These are phyloP conservation scores for Rhysida immarginata DNA, from an alignment of 1,140 invertebrate genomes.

Conservation along the genomic window DNA sequence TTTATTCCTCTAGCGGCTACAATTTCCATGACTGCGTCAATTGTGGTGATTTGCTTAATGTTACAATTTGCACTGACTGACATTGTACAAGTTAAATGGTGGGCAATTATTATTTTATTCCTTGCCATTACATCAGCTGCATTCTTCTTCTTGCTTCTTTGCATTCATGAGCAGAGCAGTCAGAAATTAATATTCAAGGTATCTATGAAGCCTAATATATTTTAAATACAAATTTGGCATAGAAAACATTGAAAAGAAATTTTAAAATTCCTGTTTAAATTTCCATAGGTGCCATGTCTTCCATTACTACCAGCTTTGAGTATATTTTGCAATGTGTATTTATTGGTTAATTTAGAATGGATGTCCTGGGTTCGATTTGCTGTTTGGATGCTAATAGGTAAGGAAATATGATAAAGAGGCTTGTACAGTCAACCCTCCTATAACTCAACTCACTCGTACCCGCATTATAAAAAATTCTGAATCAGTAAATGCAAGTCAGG, in stretches of 20 bases:
- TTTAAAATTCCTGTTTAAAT: not conserved
- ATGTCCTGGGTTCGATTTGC: conserved; percentile 69
- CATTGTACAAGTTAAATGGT: conserved; percentile 25
- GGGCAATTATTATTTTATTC: conserved; percentile 33
- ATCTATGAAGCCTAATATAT: conserved; percentile 7
- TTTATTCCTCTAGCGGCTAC: conserved; percentile 49
- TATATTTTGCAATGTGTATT: conserved; percentile 60
- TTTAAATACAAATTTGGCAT: not conserved
- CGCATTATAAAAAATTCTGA: too few relatives aligned
- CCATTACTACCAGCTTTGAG: conserved; percentile 60
- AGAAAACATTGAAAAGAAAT: not conserved
- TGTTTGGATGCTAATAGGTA: conserved; percentile 70
- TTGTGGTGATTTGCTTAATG: conserved; percentile 40
- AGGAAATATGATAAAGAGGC: too few relatives aligned
- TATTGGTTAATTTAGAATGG: conserved; percentile 64
- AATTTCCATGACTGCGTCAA: conserved; percentile 46
- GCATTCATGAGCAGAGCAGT: conserved; percentile 53
- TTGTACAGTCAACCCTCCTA: too few relatives aligned
- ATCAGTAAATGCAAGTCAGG: too few relatives aligned
- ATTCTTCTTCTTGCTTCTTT: conserved; percentile 53
- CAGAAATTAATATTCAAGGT: conserved; percentile 57
- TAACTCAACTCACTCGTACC: too few relatives aligned
- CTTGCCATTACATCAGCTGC: conserved; percentile 32
- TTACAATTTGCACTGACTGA: conserved; percentile 24
- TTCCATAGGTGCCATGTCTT: conserved; percentile 46